Evolutionary conservation across 2,797 vertebrate species (phyloP), one percentile per base, ranked within the genome.

Genomic region (Molossus molossus): DNA sequence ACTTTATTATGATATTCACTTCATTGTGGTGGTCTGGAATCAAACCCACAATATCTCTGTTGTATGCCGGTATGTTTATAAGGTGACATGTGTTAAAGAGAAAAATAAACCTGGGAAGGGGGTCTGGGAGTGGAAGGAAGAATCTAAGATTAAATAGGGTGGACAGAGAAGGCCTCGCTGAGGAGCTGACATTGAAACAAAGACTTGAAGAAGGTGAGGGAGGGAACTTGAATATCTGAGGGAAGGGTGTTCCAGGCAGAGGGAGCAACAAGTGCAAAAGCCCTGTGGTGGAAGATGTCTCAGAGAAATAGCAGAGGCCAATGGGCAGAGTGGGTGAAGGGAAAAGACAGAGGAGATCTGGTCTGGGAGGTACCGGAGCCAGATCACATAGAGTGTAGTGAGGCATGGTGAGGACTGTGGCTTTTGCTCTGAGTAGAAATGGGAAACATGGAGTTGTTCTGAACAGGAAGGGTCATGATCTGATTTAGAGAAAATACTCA

Each of bases 401-500:
- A 58, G 27, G 10, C 55, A 64, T 3, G 53, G 15, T 14, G 40
- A 53, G 20, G 80, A 90, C n/a, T 29, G 53, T 53, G 60, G 60
- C 18, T 90, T 88, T 83, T 53, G 27, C 45, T 14, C 25, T 40
- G 70, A 40, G 23, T 53, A n/a, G 40, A 20, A 20, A 69, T 62
- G 53, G 50, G 25, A 76, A 53, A 53, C 69, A 27, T 15, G 40
- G 75, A 60, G 2, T 9, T 9, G 11, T 60, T 76, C 69, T 9
- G n/a, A 87, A 45, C 77, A 92, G 69, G 40, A 57, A 75, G 37
- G 50, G 37, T 40, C 21, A 60, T 84, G 45, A 62, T 62, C 72
- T 60, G 45, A 95, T 69, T 75, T 62, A 82, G 18, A 69, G 60
- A 87, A 91, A 65, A 75, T 81, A 67, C 29, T 67, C 62, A 33